Base-by-base conservation (phyloP, 2,888 invertebrate genomes). In the Arenicola marina region DNA sequence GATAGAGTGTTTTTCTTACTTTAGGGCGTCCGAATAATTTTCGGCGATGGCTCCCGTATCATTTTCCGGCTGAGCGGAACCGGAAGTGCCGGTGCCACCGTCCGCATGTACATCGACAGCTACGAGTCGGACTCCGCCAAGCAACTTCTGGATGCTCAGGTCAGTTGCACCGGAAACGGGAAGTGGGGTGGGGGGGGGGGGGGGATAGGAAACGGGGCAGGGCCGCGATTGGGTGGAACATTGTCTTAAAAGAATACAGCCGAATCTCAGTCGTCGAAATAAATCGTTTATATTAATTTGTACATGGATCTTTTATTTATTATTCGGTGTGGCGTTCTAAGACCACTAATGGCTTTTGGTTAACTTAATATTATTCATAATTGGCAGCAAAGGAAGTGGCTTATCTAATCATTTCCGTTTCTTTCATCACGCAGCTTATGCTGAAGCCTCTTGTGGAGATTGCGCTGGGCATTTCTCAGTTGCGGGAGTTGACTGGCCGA, bases 21-120 rank as follows among this genome's bases (percentile, higher is more conserved):
- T 0, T 84, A 95, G 92, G 99, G 99, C 58, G 87, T 99, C 28
- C 88, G 98, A 70, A 89, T 99, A 54, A 87, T 97, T 53, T 98
- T 99, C 83, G 90, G 90, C 72, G 96, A 98, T 82, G 96, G 95
- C 1, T 96, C 97, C 0, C 89, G 99, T 53, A 88, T 99, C 71
- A 91, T 99, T 65, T 89, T 92, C 85, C 89, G 99, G 48, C 87
- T 99, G 65, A 97, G 97, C 78, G 99, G 99, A 26, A 99, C 99
- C 0, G 99, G 99, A 68, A 97, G 97, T 80, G 92, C 92, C 44
- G 99, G 99, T 0, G 98, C 99, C 29, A 99, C 99, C 1, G 92
- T 99, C 76, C 89, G 99, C 53, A 82, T 99, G 58, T 99, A 99
- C 84, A 90, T 96, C 67, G 99, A 82, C 69, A 93, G 94, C 69